phyloP scores from a whole-genome alignment of 2,113 vertebrate species.

The rabbit (Oryctolagus cuniculus) region DNA sequence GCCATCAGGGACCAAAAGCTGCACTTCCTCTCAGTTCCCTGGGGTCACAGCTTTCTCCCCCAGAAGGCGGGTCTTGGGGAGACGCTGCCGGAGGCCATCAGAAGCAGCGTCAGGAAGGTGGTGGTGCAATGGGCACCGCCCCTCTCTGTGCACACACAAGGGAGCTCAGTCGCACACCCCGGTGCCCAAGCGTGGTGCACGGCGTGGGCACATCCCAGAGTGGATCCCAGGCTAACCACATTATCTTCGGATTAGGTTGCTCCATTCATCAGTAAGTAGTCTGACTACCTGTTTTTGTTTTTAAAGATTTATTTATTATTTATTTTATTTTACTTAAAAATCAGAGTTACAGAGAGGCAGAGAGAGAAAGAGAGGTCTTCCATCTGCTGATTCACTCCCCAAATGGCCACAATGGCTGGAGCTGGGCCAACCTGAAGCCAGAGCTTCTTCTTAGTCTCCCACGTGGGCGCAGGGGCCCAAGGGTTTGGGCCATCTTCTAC shows the following conservation, averaged over 20 bases:
- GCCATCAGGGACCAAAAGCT: neutral
- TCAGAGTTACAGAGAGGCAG: too few species aligned
- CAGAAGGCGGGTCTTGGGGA: neutral
- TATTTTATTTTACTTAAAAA: too few species aligned
- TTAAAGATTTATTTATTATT: too few species aligned
- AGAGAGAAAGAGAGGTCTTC: too few species aligned
- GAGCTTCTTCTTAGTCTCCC: too few species aligned
- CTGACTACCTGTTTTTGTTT: neutral
- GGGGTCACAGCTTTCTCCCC: neutral
- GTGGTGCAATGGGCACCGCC: neutral
- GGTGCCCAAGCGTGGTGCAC: neutral
- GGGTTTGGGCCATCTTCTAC: too few species aligned
- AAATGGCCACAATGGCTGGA: too few species aligned
- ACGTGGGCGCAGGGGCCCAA: too few species aligned
- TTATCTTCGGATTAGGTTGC: neutral
- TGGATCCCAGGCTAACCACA: neutral
- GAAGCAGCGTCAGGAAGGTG: neutral
- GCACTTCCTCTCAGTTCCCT: neutral
- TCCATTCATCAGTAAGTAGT: neutral
- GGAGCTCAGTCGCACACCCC: neutral
- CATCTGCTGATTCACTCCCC: too few species aligned
- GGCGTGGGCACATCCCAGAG: neutral
- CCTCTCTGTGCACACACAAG: neutral
- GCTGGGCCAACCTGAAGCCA: too few species aligned
- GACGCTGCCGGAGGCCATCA: neutral